Evolutionary conservation across 2,797 vertebrate genomes (phyloP).

Genomic region (Mallotus villosus): DNA sequence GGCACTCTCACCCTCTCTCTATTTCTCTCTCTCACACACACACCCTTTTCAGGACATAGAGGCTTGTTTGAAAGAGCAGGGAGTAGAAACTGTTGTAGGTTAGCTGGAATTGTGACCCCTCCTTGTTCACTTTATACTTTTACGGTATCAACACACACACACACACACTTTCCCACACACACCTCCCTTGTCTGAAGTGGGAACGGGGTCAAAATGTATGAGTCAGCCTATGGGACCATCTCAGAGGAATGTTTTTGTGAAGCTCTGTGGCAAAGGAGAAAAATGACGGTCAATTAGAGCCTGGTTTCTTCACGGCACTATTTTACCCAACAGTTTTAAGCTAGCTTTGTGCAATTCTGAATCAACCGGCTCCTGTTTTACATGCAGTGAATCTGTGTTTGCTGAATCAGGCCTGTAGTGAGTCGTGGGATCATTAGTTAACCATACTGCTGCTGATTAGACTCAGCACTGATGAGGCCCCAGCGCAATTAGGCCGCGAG

Average conservation of each 20-base stretch:
- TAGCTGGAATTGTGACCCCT: constrained; percentile 15
- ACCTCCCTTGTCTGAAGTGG: constrained; percentile 31
- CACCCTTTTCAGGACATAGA: constrained; percentile 20
- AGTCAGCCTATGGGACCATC: constrained; percentile 53
- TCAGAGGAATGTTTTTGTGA: constrained; percentile 65
- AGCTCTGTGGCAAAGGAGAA: constrained; percentile 35
- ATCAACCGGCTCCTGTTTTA: neutral
- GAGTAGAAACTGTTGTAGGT: constrained; percentile 17
- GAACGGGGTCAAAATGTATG: constrained; percentile 56
- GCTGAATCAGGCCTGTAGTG: neutral
- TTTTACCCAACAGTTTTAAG: neutral
- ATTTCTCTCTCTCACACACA: neutral
- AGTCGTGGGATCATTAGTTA: constrained; percentile 5
- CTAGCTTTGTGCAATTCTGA: constrained; percentile 2
- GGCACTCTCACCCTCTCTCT: constrained; percentile 28
- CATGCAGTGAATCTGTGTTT: neutral
- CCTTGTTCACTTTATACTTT: neutral
- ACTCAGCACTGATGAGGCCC: constrained; percentile 55
- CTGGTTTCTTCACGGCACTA: constrained; percentile 12
- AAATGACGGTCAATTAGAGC: constrained; percentile 26
- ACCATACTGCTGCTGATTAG: constrained; percentile 19
- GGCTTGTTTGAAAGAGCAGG: constrained; percentile 21
- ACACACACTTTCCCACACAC: constrained; percentile 5
- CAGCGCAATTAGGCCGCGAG: constrained; percentile 50
- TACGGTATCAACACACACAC: neutral